Conservation (phyloP, 2,888 invertebrate genomes). For the Nineta flava region DNA sequence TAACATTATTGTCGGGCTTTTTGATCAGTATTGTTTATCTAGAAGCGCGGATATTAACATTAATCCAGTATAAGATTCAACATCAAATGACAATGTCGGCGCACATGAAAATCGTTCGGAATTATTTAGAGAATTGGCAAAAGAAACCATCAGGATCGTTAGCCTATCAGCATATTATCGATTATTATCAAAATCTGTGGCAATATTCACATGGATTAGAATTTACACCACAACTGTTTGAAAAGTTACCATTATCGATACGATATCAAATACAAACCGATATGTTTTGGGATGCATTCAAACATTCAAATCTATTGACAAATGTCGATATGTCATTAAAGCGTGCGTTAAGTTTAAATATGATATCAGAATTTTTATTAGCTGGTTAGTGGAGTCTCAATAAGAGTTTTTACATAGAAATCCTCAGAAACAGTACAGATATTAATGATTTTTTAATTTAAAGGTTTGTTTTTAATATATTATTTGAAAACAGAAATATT, state of each 20-base stretch:
- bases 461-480: too few relatives aligned
- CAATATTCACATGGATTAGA: constrained; percentile 34
- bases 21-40: constrained; percentile 13
- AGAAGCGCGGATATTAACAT: constrained; percentile 12
- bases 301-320: constrained; percentile 34
- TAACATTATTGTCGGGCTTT: constrained; percentile 11
- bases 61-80: constrained; percentile 11
- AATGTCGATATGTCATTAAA: constrained; percentile 34
- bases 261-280: constrained; percentile 36
- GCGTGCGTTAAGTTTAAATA: constrained; percentile 31
- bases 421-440: too few relatives aligned
- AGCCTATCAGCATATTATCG: constrained; percentile 10
- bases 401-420: constrained; percentile 31
- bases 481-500: too few relatives aligned
- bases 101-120: constrained; percentile 10
- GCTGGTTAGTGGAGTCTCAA: constrained; percentile 34
- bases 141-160: constrained; percentile 5
- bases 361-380: constrained; percentile 34
- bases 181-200: constrained; percentile 35
- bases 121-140: constrained; percentile 10
- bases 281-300: constrained; percentile 34
- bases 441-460: too few relatives aligned
- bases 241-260: constrained; percentile 29
- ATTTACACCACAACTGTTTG: constrained; percentile 27
- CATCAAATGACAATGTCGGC: constrained; percentile 12